Percentiles rank a stretch among this genome's conserved stretches.
Evolutionary conservation across 2,888 invertebrate species (phyloP).

Genomic region (Lamproptera curius): DNA sequence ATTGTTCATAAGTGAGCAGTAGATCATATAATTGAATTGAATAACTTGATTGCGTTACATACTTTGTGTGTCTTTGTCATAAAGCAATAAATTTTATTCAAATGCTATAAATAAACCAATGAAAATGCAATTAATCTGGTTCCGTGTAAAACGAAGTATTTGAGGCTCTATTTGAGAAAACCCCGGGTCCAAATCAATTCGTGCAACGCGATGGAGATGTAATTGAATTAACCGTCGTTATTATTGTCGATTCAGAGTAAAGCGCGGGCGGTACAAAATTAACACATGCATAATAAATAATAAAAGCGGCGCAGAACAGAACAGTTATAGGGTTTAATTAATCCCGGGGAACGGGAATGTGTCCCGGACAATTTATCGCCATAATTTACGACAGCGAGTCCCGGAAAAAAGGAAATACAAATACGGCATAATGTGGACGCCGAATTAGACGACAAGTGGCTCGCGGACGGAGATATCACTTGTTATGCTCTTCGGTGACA

Average conservation of each 20-base stretch:
- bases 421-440: slow-evolving; percentile 44
- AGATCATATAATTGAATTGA: no score
- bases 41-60: no score
- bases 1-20: no score
- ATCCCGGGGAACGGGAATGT: slow-evolving; percentile 54
- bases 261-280: slow-evolving; percentile 23
- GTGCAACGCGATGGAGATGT: slow-evolving; percentile 1
- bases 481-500: slow-evolving; percentile 18
- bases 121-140: no score
- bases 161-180: background rate
- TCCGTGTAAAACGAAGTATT: no score
- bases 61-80: no score
- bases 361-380: slow-evolving; percentile 63
- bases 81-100: no score
- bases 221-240: slow-evolving; percentile 22
- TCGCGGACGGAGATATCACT: slow-evolving; percentile 27
- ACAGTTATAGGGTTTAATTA: slow-evolving; percentile 65
- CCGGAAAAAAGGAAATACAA: slow-evolving; percentile 65
- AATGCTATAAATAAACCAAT: no score
- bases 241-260: slow-evolving; percentile 17
- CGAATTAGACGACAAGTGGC: slow-evolving; percentile 13
- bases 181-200: slow-evolving; percentile 4
- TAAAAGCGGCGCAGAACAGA: slow-evolving; percentile 37
- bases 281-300: slow-evolving; percentile 36
- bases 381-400: slow-evolving; percentile 59